Evolutionary conservation across 2,797 vertebrate species (phyloP), one percentile per base, ranked within the genome.

Genomic region (Pipistrellus pipistrellus): DNA sequence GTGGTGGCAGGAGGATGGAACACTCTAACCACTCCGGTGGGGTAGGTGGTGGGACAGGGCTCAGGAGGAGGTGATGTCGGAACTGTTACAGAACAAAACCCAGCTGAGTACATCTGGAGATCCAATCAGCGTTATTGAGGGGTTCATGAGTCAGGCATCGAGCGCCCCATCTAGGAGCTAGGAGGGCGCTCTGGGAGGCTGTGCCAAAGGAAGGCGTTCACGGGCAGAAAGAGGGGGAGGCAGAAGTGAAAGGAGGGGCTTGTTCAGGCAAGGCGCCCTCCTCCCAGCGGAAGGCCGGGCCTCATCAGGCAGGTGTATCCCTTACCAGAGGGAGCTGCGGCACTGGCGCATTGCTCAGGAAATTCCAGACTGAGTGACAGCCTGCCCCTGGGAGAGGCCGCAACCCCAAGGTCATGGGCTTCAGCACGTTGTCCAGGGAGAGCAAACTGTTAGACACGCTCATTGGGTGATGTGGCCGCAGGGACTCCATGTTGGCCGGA

Each of bases 1-100:
- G 18, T 0, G 18, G 51, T 6, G 17, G 51, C 51, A 53, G 51
- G 51, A 81, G 25, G n/a, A 35, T 1, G 9, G 11, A 13, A 15
- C n/a, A 2, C 20, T 6, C 5, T 12, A 1, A 5, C 18, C 6
- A 1, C 21, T 11, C 27, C 1, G 48, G 25, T 55, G 8, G 30
- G 32, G 20, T 23, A 32, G 30, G 48, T 2, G 23, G 53, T 30
- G 71, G 57, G 62, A 38, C 35, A 62, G 14, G 23, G 30, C 27
- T 44, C 44, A 18, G 66, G 35, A 21, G 9, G 25, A 62, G 41
- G 66, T 53, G 8, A 5, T 23, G 23, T 13, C 25, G 51, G 30
- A 66, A 53, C 25, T 12, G 25, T 11, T 20, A 7, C 6, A 30
- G 77, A 30, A 59, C 77, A 8, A 4, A 8, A 18, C 4, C 30